Base-by-base conservation (phyloP, 2,113 vertebrate species). In the Lipotes vexillifer region DNA sequence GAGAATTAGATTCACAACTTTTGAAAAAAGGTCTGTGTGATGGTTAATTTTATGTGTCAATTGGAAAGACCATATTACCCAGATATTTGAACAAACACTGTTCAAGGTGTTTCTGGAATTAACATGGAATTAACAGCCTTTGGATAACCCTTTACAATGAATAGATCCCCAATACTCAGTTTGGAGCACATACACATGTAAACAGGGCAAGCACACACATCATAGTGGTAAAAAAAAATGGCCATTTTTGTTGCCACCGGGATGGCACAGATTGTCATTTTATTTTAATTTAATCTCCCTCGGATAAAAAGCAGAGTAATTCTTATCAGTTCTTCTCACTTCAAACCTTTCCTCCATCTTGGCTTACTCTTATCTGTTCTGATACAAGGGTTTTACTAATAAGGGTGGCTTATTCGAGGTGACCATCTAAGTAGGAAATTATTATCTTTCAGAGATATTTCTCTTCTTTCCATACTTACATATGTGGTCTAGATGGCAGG, bases 41-140 rank as follows among this genome's bases (percentile, higher is more conserved):
- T 85, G 6, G 12, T 23, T 25, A 41, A 81, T 59, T 77, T 69
- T 83, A 74, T 57, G 1, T 87, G 46, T 71, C 27, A 33, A 4
- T 0, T 91, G 13, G 36, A 20, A 88, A 93, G n/a, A 31, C 3
- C 27, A 13, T 46, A 13, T 57, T 20, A 81, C 2, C 41, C 66
- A 61, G 18, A 21, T 38, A 82, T 38, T 57, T 86, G 25, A 31
- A 86, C 2, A 86, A 68, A 69, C 65, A 41, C 59, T 90, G 18
- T 49, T 90, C 9, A 33, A 71, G 7, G 20, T 31, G 36, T 77
- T 36, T 87, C 20, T 38, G 9, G 49, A 49, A 49, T 49, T 49
- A 13, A 49, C 46, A 88, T 83, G 31, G 57, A 95, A 87, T 88
- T 94, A 75, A 80, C 29, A 90, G 71, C 46, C 2, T 68, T 31